A percentile compares a stretch with the other conserved stretches of the same genome.
These are phyloP conservation scores for Chamaetylas fuelleborni DNA, from an alignment of 2,113 vertebrate species.

Conservation along the genomic window DNA sequence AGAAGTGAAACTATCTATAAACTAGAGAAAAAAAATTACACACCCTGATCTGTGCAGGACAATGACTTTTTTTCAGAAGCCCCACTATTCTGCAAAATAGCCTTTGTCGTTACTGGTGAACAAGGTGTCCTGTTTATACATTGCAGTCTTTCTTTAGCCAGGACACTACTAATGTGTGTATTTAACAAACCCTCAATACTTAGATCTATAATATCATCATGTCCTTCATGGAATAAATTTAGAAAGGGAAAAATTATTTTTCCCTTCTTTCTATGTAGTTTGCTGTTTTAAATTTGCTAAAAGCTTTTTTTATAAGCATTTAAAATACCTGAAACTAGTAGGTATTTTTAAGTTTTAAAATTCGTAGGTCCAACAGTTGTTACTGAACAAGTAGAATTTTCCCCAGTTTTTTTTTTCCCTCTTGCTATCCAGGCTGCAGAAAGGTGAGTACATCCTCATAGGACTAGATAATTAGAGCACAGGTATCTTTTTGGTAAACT, in stretches of 20 bases:
- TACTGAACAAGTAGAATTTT: neutral
- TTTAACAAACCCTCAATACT: neutral
- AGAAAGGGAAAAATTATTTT: neutral
- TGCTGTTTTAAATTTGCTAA: neutral
- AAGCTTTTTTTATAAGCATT: neutral
- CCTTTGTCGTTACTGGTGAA: neutral
- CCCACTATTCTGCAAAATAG: neutral
- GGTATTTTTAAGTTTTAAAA: neutral
- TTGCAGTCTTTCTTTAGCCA: neutral
- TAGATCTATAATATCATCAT: neutral
- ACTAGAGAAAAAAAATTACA: neutral
- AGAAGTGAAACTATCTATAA: neutral
- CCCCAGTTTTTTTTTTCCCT: fast-evolving
- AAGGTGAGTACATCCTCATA: neutral
- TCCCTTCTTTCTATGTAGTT: neutral
- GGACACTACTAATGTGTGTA: neutral
- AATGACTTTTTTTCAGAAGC: neutral
- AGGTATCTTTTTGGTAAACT: neutral
- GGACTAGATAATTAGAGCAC: neutral
- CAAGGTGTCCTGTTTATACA: neutral
- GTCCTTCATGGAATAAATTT: neutral
- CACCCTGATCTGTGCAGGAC: neutral
- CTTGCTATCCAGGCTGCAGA: neutral
- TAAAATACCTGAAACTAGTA: neutral
- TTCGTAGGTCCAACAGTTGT: neutral